Percentiles rank a stretch among this genome's conserved stretches.
phyloP scores from a whole-genome alignment of 2,113 vertebrate species.

The Bubo bubo region DNA sequence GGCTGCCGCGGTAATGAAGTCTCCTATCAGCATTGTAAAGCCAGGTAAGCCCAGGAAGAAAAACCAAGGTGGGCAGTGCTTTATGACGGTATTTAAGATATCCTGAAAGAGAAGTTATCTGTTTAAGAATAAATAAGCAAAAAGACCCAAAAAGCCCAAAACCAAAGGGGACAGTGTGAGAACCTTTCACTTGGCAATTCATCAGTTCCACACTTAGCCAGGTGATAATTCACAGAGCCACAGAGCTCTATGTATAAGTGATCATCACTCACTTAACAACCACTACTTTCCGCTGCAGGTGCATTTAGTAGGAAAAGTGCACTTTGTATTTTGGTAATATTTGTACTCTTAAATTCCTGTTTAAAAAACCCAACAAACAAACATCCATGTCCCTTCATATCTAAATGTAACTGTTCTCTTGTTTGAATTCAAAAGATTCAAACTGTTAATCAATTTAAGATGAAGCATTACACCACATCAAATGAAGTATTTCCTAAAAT shows the following conservation, averaged over 20 bases:
- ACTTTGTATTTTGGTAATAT: neutral
- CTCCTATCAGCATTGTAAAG: slow-evolving; percentile 91
- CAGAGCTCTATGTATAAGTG: neutral
- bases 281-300: accelerated
- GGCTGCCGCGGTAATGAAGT: slow-evolving; percentile 88
- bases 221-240: neutral
- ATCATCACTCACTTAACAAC: accelerated
- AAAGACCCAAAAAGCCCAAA: neutral
- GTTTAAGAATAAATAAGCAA: neutral
- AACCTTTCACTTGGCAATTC: neutral
- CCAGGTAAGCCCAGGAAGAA: slow-evolving; percentile 95
- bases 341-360: neutral
- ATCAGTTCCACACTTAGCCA: accelerated
- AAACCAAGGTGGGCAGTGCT: slow-evolving; percentile 90
- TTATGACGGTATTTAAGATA: slow-evolving; percentile 89
- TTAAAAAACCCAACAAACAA: neutral
- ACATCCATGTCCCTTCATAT: neutral
- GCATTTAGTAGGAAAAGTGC: neutral
- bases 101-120: slow-evolving; percentile 77
- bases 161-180: neutral
- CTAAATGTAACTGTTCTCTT: neutral
- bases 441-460: neutral
- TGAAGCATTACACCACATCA: neutral
- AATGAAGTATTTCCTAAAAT: neutral
- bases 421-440: neutral